A percentile compares a stretch with the other conserved stretches of the same genome.
Evolutionary conservation across 2,113 vertebrate genomes (phyloP).

Genomic region (Bubalus kerabau): DNA sequence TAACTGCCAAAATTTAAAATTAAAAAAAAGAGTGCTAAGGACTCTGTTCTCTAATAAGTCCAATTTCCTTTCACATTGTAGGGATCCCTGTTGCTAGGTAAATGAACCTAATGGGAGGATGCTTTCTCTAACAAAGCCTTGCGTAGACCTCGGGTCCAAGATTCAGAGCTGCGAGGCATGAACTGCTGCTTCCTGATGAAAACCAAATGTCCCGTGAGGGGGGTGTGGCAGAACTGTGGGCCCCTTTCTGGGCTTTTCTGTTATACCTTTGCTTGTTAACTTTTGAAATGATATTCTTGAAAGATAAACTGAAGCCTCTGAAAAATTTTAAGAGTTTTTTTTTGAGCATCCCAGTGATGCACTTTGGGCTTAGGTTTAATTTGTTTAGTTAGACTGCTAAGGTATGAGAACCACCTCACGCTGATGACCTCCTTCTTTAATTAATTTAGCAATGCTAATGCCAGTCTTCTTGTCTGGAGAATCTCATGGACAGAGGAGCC

Average conservation of each 20-base stretch:
- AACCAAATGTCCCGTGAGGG: background rate
- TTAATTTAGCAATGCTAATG: background rate
- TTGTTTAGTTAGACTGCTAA: background rate
- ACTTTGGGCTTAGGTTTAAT: background rate
- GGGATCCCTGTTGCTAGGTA: background rate
- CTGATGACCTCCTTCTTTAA: background rate
- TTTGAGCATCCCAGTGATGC: background rate
- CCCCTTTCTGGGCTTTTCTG: background rate
- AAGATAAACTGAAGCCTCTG: background rate
- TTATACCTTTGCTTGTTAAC: background rate
- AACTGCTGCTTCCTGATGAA: background rate
- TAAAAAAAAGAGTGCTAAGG: background rate
- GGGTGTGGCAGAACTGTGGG: background rate
- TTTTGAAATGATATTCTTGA: background rate
- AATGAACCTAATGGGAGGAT: background rate
- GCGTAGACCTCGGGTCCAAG: background rate
- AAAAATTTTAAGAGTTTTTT: background rate
- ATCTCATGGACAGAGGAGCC: background rate
- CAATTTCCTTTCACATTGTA: background rate
- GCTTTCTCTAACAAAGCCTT: background rate
- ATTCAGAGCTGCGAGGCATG: background rate
- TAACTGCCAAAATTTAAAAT: background rate
- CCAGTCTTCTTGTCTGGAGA: background rate
- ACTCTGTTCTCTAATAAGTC: background rate
- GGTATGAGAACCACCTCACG: background rate